Conservation (phyloP, 2,113 vertebrate genomes). For the Amazona guildingii region DNA sequence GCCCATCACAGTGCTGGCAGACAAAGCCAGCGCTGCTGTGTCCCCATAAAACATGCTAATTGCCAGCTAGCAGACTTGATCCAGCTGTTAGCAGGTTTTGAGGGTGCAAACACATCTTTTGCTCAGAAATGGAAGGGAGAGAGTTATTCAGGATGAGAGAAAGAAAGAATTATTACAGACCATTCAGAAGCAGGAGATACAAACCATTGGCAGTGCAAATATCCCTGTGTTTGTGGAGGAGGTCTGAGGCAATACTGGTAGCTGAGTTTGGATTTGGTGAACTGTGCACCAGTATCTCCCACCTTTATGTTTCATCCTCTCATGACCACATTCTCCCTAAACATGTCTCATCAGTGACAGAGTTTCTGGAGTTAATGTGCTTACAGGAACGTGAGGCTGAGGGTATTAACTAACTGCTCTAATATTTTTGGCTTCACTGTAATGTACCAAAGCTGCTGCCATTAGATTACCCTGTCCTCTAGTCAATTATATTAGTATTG, state of each 20-base stretch:
- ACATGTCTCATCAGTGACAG: neutral
- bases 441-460: conserved; percentile 30
- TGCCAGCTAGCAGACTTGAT: neutral
- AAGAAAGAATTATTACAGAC: neutral
- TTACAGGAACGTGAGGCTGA: neutral
- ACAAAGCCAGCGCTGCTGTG: neutral
- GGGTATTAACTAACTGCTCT: conserved; percentile 23
- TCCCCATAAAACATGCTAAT: neutral
- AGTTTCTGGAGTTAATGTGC: neutral
- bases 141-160: neutral
- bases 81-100: neutral
- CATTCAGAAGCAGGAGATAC: neutral
- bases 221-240: fast-evolving
- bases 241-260: neutral
- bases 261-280: neutral
- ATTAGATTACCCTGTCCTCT: conserved; percentile 8
- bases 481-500: conserved; percentile 23
- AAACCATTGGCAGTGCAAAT: neutral
- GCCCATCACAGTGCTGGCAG: neutral
- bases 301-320: neutral
- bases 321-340: neutral
- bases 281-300: neutral
- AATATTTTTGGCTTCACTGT: conserved; percentile 4
- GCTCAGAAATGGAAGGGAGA: neutral
- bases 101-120: neutral